Conservation (phyloP, 2,113 vertebrate genomes). For the Psittacus erithacus region DNA sequence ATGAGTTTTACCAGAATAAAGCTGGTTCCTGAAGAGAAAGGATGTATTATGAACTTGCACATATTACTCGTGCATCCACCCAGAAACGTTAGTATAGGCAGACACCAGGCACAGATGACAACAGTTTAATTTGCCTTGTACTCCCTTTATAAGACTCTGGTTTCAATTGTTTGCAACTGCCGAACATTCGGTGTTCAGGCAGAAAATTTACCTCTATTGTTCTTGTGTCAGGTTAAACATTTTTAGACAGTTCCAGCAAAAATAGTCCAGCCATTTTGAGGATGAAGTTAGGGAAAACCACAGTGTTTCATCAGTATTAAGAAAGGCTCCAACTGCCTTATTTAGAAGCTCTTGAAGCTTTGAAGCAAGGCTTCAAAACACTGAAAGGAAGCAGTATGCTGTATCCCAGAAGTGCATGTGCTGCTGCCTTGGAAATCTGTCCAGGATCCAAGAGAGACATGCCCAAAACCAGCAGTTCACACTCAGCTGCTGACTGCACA, state of each 20-base stretch:
- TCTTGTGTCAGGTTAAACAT: neutral
- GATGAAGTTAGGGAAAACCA: neutral
- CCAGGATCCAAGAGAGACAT: accelerated
- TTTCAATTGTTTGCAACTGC: constrained; percentile 9
- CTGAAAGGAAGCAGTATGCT: neutral
- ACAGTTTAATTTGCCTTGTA: neutral
- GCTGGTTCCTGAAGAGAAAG: neutral
- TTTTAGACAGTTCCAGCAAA: neutral
- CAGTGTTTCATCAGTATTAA: neutral
- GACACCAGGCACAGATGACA: neutral
- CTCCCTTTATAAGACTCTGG: neutral
- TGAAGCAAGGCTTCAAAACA: neutral
- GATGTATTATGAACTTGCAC: neutral
- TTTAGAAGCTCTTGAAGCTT: neutral
- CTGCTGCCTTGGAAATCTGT: constrained; percentile 5
- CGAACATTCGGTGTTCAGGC: neutral
- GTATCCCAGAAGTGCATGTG: neutral
- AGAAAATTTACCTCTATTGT: neutral
- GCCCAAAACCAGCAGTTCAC: neutral
- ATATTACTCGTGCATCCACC: neutral
- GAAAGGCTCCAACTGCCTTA: neutral
- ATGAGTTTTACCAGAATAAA: constrained; percentile 20
- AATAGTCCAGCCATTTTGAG: neutral
- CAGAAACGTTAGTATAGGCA: neutral
- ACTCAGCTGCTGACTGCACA: neutral